Conservation (phyloP, 2,797 vertebrate genomes). For the Hippopotamyrus pictus region DNA sequence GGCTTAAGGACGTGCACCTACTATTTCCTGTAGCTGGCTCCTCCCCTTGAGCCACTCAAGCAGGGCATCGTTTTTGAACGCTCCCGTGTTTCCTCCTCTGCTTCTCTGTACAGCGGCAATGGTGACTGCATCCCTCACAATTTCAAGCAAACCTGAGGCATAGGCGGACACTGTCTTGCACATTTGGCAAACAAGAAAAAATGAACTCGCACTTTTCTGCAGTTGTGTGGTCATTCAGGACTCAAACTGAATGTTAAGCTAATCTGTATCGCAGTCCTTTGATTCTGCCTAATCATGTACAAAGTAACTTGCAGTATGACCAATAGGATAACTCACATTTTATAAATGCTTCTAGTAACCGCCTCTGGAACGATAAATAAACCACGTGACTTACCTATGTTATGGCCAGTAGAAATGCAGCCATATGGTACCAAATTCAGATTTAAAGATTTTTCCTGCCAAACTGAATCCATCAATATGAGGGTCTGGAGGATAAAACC, state of each 20-base stretch:
- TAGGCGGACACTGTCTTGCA: background rate
- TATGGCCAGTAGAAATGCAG: conserved; percentile 70
- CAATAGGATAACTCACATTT: background rate
- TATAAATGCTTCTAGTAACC: background rate
- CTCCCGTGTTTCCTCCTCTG: conserved; percentile 49
- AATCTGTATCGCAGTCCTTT: background rate
- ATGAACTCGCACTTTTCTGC: background rate
- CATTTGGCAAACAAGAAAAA: background rate
- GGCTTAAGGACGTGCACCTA: conserved; percentile 29
- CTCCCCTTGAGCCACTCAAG: conserved; percentile 66
- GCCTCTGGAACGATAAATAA: background rate
- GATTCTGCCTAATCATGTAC: background rate
- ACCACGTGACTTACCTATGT: conserved; percentile 54
- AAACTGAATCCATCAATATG: conserved; percentile 69
- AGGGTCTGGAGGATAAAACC: conserved; percentile 50
- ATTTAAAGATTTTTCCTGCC: conserved; percentile 68
- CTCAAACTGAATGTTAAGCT: background rate
- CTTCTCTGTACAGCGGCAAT: conserved; percentile 61
- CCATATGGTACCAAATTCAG: conserved; percentile 68
- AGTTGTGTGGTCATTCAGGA: background rate
- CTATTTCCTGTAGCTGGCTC: conserved; percentile 62
- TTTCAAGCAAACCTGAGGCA: conserved; percentile 68
- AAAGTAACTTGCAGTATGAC: background rate
- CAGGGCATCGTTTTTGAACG: conserved; percentile 64
- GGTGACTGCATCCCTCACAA: conserved; percentile 61